phyloP scores from a whole-genome alignment of 64 coral and sea anemone species.

The Acropora tenuis region DNA sequence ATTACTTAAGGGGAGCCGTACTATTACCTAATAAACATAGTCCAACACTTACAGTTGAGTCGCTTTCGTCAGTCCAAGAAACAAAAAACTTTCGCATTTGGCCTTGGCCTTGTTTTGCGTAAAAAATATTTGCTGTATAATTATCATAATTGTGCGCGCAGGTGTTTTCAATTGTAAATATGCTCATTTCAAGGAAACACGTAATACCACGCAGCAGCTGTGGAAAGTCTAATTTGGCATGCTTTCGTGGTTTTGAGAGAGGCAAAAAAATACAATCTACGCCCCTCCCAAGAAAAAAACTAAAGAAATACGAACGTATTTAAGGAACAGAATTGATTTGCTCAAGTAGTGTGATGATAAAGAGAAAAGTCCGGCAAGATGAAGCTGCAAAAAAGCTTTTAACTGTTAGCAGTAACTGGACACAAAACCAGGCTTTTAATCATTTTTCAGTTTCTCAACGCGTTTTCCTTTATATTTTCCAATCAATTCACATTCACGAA shows the following conservation, averaged over 20 bases:
- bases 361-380: too few species aligned
- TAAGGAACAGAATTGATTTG: too few species aligned
- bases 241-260: too few species aligned
- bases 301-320: not conserved
- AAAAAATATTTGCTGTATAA: not conserved
- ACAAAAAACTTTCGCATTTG: not conserved
- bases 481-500: too few species aligned
- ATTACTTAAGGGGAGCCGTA: too few species aligned
- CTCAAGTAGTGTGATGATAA: too few species aligned
- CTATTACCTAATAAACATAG: not conserved
- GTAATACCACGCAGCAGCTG: slow-evolving; percentile 17
- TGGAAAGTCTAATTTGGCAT: not conserved
- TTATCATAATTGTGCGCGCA: slow-evolving; percentile 33
- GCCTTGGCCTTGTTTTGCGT: not conserved
- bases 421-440: too few species aligned
- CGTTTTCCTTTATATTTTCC: too few species aligned
- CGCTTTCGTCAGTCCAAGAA: too few species aligned
- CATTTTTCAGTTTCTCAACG: too few species aligned
- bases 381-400: too few species aligned
- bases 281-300: not conserved
- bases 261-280: not conserved
- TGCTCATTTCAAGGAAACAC: not conserved
- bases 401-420: too few species aligned
- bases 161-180: not conserved
- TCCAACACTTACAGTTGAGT: not conserved